Evolutionary conservation across 2,113 vertebrate genomes (phyloP).

Genomic region (Dromaius novaehollandiae): DNA sequence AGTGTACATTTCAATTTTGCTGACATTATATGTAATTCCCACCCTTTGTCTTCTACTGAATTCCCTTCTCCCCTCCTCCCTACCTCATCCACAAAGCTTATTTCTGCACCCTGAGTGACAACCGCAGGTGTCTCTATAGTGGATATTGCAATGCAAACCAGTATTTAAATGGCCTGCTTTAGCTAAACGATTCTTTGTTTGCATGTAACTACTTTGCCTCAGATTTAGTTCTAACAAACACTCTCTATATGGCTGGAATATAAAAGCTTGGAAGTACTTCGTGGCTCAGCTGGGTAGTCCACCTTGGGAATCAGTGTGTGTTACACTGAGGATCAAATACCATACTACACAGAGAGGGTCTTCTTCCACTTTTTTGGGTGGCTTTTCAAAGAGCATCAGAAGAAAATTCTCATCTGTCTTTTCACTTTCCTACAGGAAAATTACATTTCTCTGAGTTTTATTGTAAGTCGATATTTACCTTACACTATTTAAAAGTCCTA

Average conservation of each 20-base stretch:
- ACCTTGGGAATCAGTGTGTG: background rate
- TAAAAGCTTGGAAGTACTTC: background rate
- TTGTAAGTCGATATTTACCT: background rate
- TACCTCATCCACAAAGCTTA: background rate
- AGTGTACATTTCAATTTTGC: background rate
- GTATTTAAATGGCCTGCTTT: slow-evolving; percentile 42
- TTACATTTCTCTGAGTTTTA: background rate
- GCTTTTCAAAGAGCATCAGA: background rate
- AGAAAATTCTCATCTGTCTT: background rate
- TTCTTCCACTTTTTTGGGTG: background rate
- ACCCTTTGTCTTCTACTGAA: background rate
- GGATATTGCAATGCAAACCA: slow-evolving; percentile 47
- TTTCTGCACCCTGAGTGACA: slow-evolving; percentile 32
- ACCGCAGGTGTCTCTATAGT: background rate
- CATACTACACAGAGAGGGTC: background rate
- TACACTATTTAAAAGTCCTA: background rate
- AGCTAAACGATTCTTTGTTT: slow-evolving; percentile 28
- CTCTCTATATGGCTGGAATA: background rate
- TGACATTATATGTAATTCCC: slow-evolving; percentile 24
- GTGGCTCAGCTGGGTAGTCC: background rate
- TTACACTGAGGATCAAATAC: background rate
- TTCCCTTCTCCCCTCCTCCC: background rate
- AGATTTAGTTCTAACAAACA: background rate
- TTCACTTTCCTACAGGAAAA: background rate
- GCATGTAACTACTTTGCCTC: background rate